Conservation (phyloP, 1,140 invertebrate genomes). For the Adoxophyes honmai region DNA sequence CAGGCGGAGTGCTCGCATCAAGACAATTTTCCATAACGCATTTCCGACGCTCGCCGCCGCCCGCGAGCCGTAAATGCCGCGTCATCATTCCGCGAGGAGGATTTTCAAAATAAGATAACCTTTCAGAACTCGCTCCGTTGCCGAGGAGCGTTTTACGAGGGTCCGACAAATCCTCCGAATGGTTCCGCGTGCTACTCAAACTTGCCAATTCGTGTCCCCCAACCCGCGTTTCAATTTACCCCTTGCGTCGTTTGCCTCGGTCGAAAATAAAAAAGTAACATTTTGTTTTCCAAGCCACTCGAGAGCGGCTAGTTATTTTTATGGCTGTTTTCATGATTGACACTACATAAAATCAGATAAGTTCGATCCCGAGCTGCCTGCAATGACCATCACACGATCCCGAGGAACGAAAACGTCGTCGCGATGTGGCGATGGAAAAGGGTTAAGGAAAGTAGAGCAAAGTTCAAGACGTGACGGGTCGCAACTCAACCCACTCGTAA, state of each 20-base stretch:
- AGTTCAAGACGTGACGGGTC: background rate
- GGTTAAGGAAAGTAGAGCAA: background rate
- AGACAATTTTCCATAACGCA: slow-evolving; percentile 22
- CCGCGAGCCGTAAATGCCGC: slow-evolving; percentile 18
- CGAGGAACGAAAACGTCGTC: background rate
- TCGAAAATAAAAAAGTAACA: slow-evolving; percentile 30
- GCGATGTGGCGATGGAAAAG: background rate
- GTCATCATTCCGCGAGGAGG: slow-evolving; percentile 29
- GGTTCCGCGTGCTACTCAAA: slow-evolving; percentile 36
- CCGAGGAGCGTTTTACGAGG: slow-evolving; percentile 43
- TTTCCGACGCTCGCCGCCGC: slow-evolving; percentile 5
- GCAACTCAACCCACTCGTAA: background rate
- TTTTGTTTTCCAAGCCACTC: slow-evolving; percentile 33
- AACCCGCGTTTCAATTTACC: slow-evolving; percentile 48
- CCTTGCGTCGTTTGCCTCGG: slow-evolving; percentile 29
- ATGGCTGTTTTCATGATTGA: slow-evolving; percentile 15
- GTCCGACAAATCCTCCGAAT: slow-evolving; percentile 45
- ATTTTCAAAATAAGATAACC: slow-evolving; percentile 46
- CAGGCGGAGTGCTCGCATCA: slow-evolving; percentile 23
- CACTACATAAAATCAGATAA: background rate
- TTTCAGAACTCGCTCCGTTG: slow-evolving; percentile 29
- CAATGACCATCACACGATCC: background rate
- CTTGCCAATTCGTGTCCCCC: slow-evolving; percentile 37
- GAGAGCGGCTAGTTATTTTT: slow-evolving; percentile 33
- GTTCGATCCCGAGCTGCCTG: background rate